A percentile compares a stretch with the other conserved stretches of the same genome.
phyloP scores from a whole-genome alignment of 1,140 invertebrate genomes.

The Leptonema lineaticorne region DNA sequence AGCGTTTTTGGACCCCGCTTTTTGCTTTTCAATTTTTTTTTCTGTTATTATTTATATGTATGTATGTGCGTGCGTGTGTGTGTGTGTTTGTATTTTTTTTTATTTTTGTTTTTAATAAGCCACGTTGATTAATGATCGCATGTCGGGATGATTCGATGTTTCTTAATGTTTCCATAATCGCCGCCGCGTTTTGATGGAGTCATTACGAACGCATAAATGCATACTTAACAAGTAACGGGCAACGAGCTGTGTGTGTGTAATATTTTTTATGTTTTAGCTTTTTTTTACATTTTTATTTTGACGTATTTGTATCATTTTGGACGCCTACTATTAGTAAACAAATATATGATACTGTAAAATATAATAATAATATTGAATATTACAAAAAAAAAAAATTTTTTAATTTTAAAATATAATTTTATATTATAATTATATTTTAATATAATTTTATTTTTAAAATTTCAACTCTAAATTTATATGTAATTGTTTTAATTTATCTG shows the following conservation, averaged over 20 bases:
- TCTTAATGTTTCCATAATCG: conserved; percentile 13
- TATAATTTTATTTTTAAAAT: too few species aligned
- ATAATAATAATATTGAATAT: too few species aligned
- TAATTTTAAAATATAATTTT: too few species aligned
- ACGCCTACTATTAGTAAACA: too few species aligned
- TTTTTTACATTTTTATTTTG: not conserved
- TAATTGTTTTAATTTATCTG: too few species aligned
- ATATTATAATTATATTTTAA: too few species aligned
- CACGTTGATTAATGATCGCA: conserved; percentile 2
- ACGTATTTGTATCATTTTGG: not conserved
- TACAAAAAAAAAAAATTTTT: too few species aligned
- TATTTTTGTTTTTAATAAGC: not conserved
- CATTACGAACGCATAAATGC: conserved; percentile 1
- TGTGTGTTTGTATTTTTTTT: too few species aligned
- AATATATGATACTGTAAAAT: too few species aligned
- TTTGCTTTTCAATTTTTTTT: not conserved
- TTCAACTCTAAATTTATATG: too few species aligned
- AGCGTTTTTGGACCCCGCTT: not conserved
- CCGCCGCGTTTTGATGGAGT: conserved; percentile 12
- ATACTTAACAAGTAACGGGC: not conserved
- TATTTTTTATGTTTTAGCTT: not conserved
- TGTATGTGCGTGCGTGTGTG: too few species aligned
- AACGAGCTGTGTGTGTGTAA: not conserved
- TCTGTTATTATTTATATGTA: too few species aligned
- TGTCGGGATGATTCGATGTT: conserved; percentile 19